Base-by-base conservation (phyloP, 2,113 vertebrate species). In the Siniperca chuatsi region DNA sequence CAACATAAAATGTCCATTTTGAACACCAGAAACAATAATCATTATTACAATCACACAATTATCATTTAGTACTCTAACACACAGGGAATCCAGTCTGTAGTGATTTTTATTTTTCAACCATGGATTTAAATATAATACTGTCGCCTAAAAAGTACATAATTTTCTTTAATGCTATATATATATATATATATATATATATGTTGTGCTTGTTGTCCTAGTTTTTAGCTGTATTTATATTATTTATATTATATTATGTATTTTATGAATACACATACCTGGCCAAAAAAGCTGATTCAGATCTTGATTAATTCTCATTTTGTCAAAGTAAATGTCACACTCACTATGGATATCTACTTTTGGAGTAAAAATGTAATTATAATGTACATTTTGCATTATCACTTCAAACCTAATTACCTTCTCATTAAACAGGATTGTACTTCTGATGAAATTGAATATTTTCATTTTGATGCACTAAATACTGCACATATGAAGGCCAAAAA, bases 81-180 rank as follows among this genome's bases (percentile, higher is more conserved):
- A 46, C 8, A 15, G 7, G 15, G 7, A 67, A 25, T 74, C 12
- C 23, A 44, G 44, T 71, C 42, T 18, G 9, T 0, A 6, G 23
- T 40, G 44, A 65, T 54, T 81, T 72, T n/a, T 52, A 0, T 44
- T 60, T 60, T n/a, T 61, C 11, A 40, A 13, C 1, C 1, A 37
- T 42, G 46, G 46, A 65, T 64, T 77, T 20, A 79, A 60, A 72
- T 37, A 11, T 23, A 57, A 67, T 48, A n/a, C 61, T 54, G 67
- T n/a, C 0, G 7, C 75, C 6, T 54, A 20, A 64, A 37, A 79
- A 15, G 1, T 16, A 23, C 2, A 54, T 1, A 11, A 55, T 68
- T 55, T 40, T 25, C 29, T 61, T 69, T 69, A 48, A 69, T 33
- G 35, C 29, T 29, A 29, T 29, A 29, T 29, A 29, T 29, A 29